Conservation (phyloP, 2,113 vertebrate species). For the Phycodurus eques region DNA sequence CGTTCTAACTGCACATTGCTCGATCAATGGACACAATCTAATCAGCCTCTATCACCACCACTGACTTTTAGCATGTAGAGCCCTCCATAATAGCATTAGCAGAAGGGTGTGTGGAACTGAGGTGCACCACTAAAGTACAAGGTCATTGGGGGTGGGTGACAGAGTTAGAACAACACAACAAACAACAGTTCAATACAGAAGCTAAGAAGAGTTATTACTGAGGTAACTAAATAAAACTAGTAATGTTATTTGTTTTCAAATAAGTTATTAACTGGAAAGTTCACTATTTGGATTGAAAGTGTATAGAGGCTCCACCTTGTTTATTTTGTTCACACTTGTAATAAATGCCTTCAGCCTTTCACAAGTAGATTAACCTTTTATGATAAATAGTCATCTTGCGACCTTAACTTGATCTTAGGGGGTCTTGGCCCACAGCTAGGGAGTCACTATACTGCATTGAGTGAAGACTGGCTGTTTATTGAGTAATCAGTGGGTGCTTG, state of each 20-base stretch:
- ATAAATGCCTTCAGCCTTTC: slow-evolving; percentile 1
- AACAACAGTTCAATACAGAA: slow-evolving; percentile 19
- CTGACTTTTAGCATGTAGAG: slow-evolving; percentile 67
- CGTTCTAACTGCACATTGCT: slow-evolving; percentile 53
- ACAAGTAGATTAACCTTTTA: slow-evolving; percentile 1
- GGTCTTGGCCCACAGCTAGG: slow-evolving; percentile 2
- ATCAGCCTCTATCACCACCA: slow-evolving; percentile 68
- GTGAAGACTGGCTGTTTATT: slow-evolving; percentile 4
- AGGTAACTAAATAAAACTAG: not conserved
- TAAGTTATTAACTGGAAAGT: not conserved
- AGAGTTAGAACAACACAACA: slow-evolving; percentile 21
- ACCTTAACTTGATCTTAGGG: slow-evolving; percentile 14
- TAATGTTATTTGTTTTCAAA: not conserved
- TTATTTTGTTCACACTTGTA: not conserved
- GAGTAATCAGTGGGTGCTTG: slow-evolving; percentile 7
- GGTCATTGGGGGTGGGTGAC: slow-evolving; percentile 39
- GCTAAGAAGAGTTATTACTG: not conserved
- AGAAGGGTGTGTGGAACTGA: slow-evolving; percentile 39
- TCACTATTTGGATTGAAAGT: not conserved
- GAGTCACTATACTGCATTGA: slow-evolving; percentile 4
- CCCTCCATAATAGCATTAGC: slow-evolving; percentile 62
- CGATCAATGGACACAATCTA: slow-evolving; percentile 75
- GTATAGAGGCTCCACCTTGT: not conserved
- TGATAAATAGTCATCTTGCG: slow-evolving; percentile 8
- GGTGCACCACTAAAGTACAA: slow-evolving; percentile 54